Percentiles rank a stretch among this genome's conserved stretches.
Conservation (phyloP, 1,140 invertebrate species). For the Triops longicaudatus region DNA sequence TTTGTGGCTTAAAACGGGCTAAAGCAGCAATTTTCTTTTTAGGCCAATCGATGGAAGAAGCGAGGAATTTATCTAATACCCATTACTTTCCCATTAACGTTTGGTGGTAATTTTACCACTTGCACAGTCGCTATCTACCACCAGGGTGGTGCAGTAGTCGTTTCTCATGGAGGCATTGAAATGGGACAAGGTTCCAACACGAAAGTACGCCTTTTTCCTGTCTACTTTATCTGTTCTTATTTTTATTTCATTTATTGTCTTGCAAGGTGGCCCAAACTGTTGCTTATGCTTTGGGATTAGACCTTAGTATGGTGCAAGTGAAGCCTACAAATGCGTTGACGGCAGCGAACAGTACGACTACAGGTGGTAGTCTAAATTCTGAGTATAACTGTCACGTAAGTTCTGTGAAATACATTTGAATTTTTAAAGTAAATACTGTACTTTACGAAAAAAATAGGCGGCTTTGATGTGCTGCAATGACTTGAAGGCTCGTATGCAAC, state of each 20-base stretch:
- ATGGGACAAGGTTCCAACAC: constrained; percentile 76
- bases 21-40: constrained; percentile 25
- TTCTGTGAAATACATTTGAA: background rate
- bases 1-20: background rate
- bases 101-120: constrained; percentile 43
- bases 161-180: constrained; percentile 71
- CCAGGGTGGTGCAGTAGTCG: constrained; percentile 62
- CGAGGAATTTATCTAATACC: constrained; percentile 56
- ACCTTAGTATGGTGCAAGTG: constrained; percentile 56
- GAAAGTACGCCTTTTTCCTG: constrained; percentile 42
- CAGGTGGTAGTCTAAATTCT: constrained; percentile 61
- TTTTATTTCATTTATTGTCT: background rate
- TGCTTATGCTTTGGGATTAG: constrained; percentile 61
- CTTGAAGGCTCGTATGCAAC: constrained; percentile 52
- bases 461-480: constrained; percentile 57
- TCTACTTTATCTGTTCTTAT: background rate
- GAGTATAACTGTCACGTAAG: constrained; percentile 57
- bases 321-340: constrained; percentile 55
- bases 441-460: constrained; percentile 41
- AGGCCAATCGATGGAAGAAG: constrained; percentile 68
- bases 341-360: constrained; percentile 51
- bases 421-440: background rate
- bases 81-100: constrained; percentile 53
- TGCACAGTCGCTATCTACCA: constrained; percentile 61
- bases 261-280: constrained; percentile 66